Base-by-base conservation (phyloP, 2,113 vertebrate genomes). In the Amia ocellicauda region DNA sequence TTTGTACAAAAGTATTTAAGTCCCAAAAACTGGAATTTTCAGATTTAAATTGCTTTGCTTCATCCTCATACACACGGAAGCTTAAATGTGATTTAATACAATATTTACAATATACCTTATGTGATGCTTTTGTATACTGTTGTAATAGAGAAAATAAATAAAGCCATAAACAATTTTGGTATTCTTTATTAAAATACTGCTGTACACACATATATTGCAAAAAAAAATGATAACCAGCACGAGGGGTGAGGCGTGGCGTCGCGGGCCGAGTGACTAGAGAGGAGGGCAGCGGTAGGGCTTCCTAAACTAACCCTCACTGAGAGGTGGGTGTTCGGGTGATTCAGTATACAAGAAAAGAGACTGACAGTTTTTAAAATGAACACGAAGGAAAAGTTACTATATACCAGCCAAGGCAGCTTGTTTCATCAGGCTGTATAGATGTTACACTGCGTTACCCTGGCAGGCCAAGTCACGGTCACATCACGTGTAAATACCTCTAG, bases 141-240 rank as follows among this genome's bases (percentile, higher is more conserved):
- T 36, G 5, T 1, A 2, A 36, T 5, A 36, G 5, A 36, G 31
- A 36, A 5, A 36, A 54, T 11, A 68, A 31, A 61, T 58, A 50
- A 11, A 45, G 59, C 1, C 52, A n/a, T 43, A 10, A 47, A 75
- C 59, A 68, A 79, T 92, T 94, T 91, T 93, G 88, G 84, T 95
- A 95, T 94, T 95, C 94, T 98, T 99, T 99, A 98, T 98, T 99
- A 98, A 98, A 99, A 99, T 99, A 99, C 93, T 96, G 96, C 95
- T 98, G 93, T 98, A 98, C 95, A 98, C 90, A 91, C 91, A 95
- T 93, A 97, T 92, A 94, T 93, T 89, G 83, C 89, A 89, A 89
- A 89, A 84, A 11, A 83, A 73, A 85, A 85, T 86, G 84, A 89
- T 86, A 79, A 84, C 79, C 78, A 84, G 86, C 83, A 86, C 75